Evolutionary conservation across 1,140 invertebrate genomes (phyloP).

Genomic region (Drosophila cardini): DNA sequence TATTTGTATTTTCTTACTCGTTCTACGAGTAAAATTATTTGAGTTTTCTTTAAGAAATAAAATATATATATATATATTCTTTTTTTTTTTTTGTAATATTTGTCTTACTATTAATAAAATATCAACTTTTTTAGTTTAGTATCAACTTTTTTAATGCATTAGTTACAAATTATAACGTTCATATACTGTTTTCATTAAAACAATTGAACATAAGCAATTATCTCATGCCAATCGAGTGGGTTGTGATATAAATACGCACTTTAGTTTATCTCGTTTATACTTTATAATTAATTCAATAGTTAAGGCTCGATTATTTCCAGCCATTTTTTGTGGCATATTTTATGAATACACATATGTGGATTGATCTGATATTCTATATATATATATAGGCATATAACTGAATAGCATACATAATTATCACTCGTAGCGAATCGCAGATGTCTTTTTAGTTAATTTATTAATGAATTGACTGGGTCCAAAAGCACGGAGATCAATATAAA

Average conservation of each 20-base stretch:
- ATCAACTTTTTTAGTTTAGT: neutral
- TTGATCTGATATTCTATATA: conserved; percentile 21
- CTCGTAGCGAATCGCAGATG: conserved; percentile 3
- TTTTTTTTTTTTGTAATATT: conserved; percentile 1
- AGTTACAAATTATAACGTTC: conserved; percentile 24
- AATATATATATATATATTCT: too few relatives aligned
- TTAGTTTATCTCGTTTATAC: conserved; percentile 8
- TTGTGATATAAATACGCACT: conserved; percentile 24
- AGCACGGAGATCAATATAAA: conserved; percentile 20
- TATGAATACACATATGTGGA: conserved; percentile 27
- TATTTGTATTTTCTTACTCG: too few relatives aligned
- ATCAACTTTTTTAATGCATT: conserved; percentile 5
- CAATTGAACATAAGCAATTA: conserved; percentile 25
- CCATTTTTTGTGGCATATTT: conserved; percentile 34
- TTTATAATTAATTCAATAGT: conserved; percentile 42
- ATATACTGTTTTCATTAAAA: conserved; percentile 20
- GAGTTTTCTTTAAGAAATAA: neutral
- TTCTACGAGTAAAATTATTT: too few relatives aligned
- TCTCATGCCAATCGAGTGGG: conserved; percentile 25
- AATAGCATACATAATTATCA: conserved; percentile 28
- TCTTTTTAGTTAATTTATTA: conserved; percentile 7
- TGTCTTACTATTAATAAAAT: neutral
- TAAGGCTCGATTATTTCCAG: conserved; percentile 28
- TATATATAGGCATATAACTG: conserved; percentile 1
- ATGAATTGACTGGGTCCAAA: conserved; percentile 13